A percentile compares a stretch with the other conserved stretches of the same genome.
These are phyloP conservation scores for Drosophila funebris DNA, from an alignment of 1,140 invertebrate genomes.

Conservation along the genomic window DNA sequence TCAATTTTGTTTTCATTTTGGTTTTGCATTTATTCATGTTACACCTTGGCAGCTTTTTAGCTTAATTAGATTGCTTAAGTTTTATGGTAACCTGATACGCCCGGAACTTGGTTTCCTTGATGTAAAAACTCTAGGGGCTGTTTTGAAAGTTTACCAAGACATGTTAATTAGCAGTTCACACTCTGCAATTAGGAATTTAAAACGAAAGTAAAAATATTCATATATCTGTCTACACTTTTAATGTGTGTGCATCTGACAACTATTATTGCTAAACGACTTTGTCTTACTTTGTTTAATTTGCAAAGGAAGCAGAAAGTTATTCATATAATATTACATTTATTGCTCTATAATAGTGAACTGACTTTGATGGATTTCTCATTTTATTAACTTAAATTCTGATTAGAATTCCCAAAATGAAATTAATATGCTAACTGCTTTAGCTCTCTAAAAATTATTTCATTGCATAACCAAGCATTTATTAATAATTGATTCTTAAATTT, in stretches of 20 bases:
- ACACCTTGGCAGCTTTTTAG: constrained; percentile 10
- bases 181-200: neutral
- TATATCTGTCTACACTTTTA: no score
- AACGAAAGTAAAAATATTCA: neutral
- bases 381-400: no score
- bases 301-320: no score
- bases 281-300: no score
- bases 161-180: neutral
- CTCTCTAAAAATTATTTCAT: neutral
- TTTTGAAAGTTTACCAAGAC: neutral
- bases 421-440: neutral
- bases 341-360: no score
- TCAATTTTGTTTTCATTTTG: no score
- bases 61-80: constrained; percentile 2
- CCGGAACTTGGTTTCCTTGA: neutral
- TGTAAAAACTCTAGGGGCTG: neutral
- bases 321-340: no score
- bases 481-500: neutral
- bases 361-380: no score
- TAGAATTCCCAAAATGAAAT: no score
- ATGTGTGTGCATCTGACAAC: no score
- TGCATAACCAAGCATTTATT: neutral
- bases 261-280: no score
- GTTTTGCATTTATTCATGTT: neutral
- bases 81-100: neutral